Base-by-base conservation (phyloP, 2,113 vertebrate species). In the Circaetus cinerascens region DNA sequence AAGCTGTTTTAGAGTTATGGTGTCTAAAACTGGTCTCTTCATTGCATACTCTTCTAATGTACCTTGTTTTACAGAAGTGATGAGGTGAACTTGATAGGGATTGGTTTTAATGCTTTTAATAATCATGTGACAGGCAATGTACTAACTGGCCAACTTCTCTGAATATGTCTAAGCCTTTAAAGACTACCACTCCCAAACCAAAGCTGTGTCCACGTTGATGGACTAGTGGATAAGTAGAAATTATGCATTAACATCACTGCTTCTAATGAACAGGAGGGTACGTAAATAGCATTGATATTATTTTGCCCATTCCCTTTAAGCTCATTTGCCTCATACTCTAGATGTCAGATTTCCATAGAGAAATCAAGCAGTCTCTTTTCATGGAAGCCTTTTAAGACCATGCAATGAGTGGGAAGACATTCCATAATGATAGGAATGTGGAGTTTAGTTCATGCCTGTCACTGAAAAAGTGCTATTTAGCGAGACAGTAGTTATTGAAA, bases 131-230 rank as follows among this genome's bases (percentile, higher is more conserved):
- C n/a, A 38, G 30, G 17, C 27, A 41, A 26, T 6, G 20, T 15
- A 50, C 12, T 26, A 10, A 20, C 15, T 9, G 22, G n/a, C 3
- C 46, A 18, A 22, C 18, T 64, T 16, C 14, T 72, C 38, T 27
- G 22, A 4, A 17, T 66, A 15, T 41, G 46, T 71, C 43, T 10
- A 27, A 20, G 26, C 5, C 6, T 77, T 59, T 78, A 56, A 50
- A 48, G 43, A 20, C 5, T 60, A 27, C 29, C 16, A 6, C 18
- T 55, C 30, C 40, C 27, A 93, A 72, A 92, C 3, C 10, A 21
- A 72, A 72, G 40, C 16, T 0, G 0, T 12, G 15, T 12, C 32
- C 51, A 53, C 27, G 14, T 3, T 29, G n/a, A 71, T 14, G 17
- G 26, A 27, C 26, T 56, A 22, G 50, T 30, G 38, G 11, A 7